Conservation (phyloP, 2,797 vertebrate genomes). For the Characodon lateralis region DNA sequence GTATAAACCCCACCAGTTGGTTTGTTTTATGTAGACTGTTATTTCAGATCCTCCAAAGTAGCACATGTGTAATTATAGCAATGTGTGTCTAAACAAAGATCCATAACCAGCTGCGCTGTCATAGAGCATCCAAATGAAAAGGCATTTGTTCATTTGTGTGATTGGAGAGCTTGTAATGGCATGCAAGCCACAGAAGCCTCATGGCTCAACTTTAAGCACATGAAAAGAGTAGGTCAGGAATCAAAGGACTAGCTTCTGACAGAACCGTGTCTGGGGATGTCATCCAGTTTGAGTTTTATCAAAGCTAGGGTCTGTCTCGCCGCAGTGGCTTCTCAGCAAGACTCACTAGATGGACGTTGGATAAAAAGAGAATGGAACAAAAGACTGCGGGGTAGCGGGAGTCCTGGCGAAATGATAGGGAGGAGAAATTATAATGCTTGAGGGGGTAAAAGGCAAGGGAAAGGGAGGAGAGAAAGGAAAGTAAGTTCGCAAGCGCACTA, state of each 20-base stretch:
- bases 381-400: constrained; percentile 25
- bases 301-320: constrained; percentile 36
- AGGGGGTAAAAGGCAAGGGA: constrained; percentile 55
- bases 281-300: constrained; percentile 56
- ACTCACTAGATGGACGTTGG: constrained; percentile 14
- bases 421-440: constrained; percentile 46
- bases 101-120: constrained; percentile 43
- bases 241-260: constrained; percentile 62
- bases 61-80: constrained; percentile 67
- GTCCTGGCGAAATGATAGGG: constrained; percentile 54
- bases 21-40: constrained; percentile 66
- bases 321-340: constrained; percentile 22
- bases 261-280: constrained; percentile 32
- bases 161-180: constrained; percentile 62
- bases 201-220: constrained; percentile 54
- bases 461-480: constrained; percentile 56
- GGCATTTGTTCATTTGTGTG: constrained; percentile 61
- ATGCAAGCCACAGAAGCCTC: constrained; percentile 41
- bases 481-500: constrained; percentile 38
- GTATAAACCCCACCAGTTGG: constrained; percentile 38
- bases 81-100: constrained; percentile 59
- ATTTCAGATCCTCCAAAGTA: constrained; percentile 62
- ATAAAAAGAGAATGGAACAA: constrained; percentile 25
- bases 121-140: constrained; percentile 65
- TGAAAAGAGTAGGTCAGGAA: constrained; percentile 53